Conservation (phyloP, 2,888 invertebrate species). For the Polydrusus cervinus region DNA sequence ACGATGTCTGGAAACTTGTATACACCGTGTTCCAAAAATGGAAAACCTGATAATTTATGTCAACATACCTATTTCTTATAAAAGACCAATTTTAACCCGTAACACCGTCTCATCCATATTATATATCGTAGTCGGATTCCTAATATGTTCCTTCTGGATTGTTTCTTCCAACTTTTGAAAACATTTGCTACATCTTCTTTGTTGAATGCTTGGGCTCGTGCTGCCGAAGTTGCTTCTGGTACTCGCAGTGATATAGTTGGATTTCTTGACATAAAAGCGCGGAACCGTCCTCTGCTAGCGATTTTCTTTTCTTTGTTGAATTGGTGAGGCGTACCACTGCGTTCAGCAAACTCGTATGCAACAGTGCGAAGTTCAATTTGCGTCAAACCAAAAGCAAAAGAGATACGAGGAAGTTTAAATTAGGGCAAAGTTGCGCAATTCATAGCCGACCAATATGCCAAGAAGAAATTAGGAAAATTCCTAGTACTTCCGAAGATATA, state of each 20-base stretch:
- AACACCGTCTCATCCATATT: constrained; percentile 36
- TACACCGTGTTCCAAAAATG: no score
- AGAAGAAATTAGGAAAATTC: no score
- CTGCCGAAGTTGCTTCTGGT: constrained; percentile 33
- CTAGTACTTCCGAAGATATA: no score
- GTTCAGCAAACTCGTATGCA: constrained; percentile 23
- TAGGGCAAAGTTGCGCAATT: no score
- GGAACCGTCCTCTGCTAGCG: constrained; percentile 23
- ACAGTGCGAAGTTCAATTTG: no score
- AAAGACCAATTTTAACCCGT: no score
- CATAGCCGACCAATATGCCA: no score
- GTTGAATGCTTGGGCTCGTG: constrained; percentile 31
- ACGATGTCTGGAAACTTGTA: no score
- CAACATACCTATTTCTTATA: no score
- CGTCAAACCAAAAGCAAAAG: no score
- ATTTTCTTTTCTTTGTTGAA: constrained; percentile 24
- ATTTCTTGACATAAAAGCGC: constrained; percentile 7
- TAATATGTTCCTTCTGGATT: constrained; percentile 18
- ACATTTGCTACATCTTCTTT: constrained; percentile 35
- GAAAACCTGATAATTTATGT: no score
- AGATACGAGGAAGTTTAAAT: no score
- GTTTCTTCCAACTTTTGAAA: constrained; percentile 24
- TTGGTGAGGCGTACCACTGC: constrained; percentile 2
- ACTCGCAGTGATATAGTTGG: constrained; percentile 20
- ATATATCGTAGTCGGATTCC: constrained; percentile 32